Conservation (phyloP, 2,888 invertebrate species). For the Diplazon laetatorius region DNA sequence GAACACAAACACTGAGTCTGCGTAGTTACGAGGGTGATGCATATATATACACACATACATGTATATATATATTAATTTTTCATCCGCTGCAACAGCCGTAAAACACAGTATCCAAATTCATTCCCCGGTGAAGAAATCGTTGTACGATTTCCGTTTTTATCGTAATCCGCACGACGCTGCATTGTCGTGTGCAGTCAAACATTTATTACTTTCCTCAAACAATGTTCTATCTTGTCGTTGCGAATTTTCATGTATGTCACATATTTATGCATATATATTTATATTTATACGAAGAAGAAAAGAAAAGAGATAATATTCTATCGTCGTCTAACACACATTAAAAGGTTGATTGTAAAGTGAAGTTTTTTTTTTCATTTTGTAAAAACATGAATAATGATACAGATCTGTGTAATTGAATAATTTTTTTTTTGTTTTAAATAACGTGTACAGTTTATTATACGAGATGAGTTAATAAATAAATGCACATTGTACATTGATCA, state of each 20-base stretch:
- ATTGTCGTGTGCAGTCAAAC: constrained; percentile 18
- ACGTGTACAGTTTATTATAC: constrained; percentile 38
- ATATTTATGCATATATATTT: constrained; percentile 21
- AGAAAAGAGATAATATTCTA: background rate
- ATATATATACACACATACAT: too few species aligned
- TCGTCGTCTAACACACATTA: constrained; percentile 12
- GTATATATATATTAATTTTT: constrained; percentile 8
- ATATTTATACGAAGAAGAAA: too few species aligned
- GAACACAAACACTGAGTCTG: background rate
- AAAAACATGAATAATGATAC: constrained; percentile 26
- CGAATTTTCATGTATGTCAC: constrained; percentile 16
- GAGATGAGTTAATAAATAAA: constrained; percentile 56
- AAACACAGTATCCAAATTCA: constrained; percentile 8
- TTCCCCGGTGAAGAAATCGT: constrained; percentile 17
- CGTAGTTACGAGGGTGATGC: constrained; percentile 16
- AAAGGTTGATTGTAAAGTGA: constrained; percentile 31
- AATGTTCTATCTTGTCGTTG: constrained; percentile 14
- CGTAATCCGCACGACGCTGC: constrained; percentile 18
- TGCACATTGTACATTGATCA: constrained; percentile 37
- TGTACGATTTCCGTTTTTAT: constrained; percentile 7
- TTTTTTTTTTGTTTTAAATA: constrained; percentile 36
- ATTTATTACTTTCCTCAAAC: constrained; percentile 16
- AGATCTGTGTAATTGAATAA: constrained; percentile 34
- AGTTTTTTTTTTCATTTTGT: constrained; percentile 6
- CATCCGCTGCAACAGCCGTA: background rate